Conservation (phyloP, 2,888 invertebrate genomes). For the Cephus runcator region DNA sequence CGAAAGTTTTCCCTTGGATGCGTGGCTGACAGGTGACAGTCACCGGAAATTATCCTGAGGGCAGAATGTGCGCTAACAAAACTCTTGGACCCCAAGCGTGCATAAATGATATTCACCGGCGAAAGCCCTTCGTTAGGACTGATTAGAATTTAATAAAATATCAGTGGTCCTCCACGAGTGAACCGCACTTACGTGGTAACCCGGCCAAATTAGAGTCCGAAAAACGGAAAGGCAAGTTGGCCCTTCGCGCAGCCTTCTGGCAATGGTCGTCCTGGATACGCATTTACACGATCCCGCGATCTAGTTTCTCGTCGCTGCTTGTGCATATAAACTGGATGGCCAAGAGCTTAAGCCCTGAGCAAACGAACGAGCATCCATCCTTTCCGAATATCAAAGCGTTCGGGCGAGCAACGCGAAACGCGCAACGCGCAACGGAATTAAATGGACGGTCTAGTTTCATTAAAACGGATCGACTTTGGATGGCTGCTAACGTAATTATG, state of each 20-base stretch:
- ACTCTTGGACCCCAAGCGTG: neutral
- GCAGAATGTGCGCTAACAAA: neutral
- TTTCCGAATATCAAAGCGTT: neutral
- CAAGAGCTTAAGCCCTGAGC: neutral
- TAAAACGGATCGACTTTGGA: neutral
- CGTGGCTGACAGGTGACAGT: neutral
- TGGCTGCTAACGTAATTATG: neutral
- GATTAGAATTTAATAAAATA: conserved; percentile 25
- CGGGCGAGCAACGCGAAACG: neutral
- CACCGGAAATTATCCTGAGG: neutral
- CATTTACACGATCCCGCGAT: neutral
- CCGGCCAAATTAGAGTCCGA: neutral
- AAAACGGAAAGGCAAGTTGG: neutral
- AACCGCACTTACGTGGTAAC: neutral
- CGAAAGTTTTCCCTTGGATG: neutral
- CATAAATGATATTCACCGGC: neutral
- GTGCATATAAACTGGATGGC: neutral
- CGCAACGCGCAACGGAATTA: neutral
- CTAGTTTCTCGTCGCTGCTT: neutral
- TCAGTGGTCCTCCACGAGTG: neutral
- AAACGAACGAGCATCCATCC: neutral
- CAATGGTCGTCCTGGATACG: neutral
- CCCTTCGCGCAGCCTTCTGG: neutral
- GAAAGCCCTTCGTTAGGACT: conserved; percentile 13
- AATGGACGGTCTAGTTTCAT: neutral